Percentiles rank a stretch among this genome's conserved stretches.
phyloP scores from a whole-genome alignment of 2,888 invertebrate species.

The Dromius quadrimaculatus region DNA sequence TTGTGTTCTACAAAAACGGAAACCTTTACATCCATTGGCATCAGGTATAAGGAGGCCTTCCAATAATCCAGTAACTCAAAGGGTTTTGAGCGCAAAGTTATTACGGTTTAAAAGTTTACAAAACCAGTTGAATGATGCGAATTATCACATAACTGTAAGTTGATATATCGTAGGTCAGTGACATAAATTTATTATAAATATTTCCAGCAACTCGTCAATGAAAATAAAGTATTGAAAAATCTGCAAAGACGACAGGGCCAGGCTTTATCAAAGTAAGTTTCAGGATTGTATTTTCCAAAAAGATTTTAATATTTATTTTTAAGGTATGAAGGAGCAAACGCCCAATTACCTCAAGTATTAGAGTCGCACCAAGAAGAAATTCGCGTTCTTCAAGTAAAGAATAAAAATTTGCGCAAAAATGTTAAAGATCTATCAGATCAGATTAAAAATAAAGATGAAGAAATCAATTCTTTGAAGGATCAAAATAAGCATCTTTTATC shows the following conservation, averaged over 20 bases:
- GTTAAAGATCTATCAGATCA: constrained; percentile 74
- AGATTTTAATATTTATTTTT: constrained; percentile 49
- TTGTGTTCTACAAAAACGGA: constrained; percentile 64
- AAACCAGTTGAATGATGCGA: constrained; percentile 84
- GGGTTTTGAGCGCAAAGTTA: constrained; percentile 82
- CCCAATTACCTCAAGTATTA: constrained; percentile 81
- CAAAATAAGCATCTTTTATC: constrained; percentile 79
- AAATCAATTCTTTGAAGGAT: constrained; percentile 74
- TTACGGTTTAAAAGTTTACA: constrained; percentile 81
- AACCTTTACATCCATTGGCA: constrained; percentile 64
- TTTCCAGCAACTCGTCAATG: constrained; percentile 75
- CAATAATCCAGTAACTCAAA: constrained; percentile 67
- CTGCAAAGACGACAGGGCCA: constrained; percentile 85
- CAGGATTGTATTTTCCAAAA: not conserved
- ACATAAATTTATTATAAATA: constrained; percentile 14
- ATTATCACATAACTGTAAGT: constrained; percentile 80
- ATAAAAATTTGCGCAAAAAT: constrained; percentile 75
- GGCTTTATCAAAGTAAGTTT: constrained; percentile 75
- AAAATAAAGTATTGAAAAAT: constrained; percentile 81
- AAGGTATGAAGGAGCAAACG: constrained; percentile 82
- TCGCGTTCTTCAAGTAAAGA: constrained; percentile 77
- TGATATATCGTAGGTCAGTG: constrained; percentile 4
- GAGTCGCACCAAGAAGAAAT: constrained; percentile 84
- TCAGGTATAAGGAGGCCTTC: constrained; percentile 54
- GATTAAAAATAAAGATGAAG: constrained; percentile 78